These are phyloP conservation scores for Callimorpha dominula DNA, from an alignment of 2,888 invertebrate species.

Conservation along the genomic window DNA sequence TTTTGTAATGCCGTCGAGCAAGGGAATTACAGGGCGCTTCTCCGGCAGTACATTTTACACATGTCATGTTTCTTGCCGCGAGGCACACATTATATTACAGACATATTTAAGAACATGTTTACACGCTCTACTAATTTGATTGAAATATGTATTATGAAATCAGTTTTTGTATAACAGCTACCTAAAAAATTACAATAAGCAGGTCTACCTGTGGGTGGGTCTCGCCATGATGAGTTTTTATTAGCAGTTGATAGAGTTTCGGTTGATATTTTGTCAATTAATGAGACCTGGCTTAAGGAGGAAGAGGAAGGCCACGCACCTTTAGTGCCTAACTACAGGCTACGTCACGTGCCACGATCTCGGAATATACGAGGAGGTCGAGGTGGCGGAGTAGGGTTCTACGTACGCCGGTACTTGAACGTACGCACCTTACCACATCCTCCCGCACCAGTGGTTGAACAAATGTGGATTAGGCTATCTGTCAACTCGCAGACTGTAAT, in stretches of 20 bases:
- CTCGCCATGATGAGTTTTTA: not conserved
- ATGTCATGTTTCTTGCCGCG: not conserved
- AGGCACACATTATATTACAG: conserved; percentile 4
- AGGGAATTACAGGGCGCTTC: not conserved
- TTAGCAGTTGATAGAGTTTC: not conserved
- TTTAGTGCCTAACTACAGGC: not conserved
- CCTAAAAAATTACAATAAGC: too few species aligned
- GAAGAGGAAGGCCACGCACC: not conserved
- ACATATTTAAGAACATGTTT: not conserved
- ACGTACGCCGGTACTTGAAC: too few species aligned
- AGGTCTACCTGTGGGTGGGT: too few species aligned
- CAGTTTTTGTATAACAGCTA: not conserved
- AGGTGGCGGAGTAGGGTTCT: too few species aligned
- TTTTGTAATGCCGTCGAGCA: not conserved
- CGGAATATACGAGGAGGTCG: too few species aligned
- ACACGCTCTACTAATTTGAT: not conserved
- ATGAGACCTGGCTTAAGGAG: not conserved
- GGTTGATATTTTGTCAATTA: not conserved
- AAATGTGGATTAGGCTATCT: too few species aligned
- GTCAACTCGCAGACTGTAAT: too few species aligned
- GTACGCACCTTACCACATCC: too few species aligned
- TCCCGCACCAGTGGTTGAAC: too few species aligned
- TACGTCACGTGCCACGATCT: not conserved
- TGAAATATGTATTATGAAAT: not conserved
- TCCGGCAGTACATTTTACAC: not conserved